Percentiles rank a stretch among this genome's conserved stretches.
Evolutionary conservation across 1,140 invertebrate genomes (phyloP).

Genomic region (Trichomalopsis sarcophagae): DNA sequence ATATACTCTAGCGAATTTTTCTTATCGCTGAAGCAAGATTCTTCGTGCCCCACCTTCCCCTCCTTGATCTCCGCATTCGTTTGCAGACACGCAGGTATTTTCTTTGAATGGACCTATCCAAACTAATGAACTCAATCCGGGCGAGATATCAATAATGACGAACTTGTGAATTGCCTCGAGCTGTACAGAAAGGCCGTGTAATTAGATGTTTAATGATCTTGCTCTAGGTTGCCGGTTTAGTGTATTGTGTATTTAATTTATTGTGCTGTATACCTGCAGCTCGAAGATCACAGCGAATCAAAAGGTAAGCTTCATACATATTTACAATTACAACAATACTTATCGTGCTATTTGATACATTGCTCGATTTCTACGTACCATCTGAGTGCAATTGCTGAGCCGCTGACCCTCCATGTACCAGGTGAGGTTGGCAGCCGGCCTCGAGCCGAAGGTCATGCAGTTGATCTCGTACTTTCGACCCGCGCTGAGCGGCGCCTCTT

Average conservation of each 20-base stretch:
- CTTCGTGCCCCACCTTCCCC: constrained; percentile 38
- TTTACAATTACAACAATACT: too few species aligned
- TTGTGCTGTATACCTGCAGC: too few species aligned
- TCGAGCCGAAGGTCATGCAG: constrained; percentile 86
- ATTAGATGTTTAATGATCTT: neutral
- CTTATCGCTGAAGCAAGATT: constrained; percentile 38
- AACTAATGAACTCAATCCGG: neutral
- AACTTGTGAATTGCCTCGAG: neutral
- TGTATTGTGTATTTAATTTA: too few species aligned
- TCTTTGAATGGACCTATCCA: constrained; percentile 19
- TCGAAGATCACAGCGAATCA: too few species aligned
- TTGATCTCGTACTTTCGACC: constrained; percentile 85
- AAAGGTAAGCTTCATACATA: too few species aligned
- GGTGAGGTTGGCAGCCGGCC: constrained; percentile 85
- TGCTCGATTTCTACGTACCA: constrained; percentile 68
- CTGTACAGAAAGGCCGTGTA: neutral
- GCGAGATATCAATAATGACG: neutral
- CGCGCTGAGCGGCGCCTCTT: constrained; percentile 85
- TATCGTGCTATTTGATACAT: neutral
- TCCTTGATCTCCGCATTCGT: constrained; percentile 55
- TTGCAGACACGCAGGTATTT: neutral
- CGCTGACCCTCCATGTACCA: constrained; percentile 87
- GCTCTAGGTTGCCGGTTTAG: neutral
- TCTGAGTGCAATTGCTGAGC: constrained; percentile 76
- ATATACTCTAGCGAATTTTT: constrained; percentile 35